These are phyloP conservation scores for Nematostella vectensis DNA, from an alignment of 92 coral and sea anemone genomes.

Conservation along the genomic window DNA sequence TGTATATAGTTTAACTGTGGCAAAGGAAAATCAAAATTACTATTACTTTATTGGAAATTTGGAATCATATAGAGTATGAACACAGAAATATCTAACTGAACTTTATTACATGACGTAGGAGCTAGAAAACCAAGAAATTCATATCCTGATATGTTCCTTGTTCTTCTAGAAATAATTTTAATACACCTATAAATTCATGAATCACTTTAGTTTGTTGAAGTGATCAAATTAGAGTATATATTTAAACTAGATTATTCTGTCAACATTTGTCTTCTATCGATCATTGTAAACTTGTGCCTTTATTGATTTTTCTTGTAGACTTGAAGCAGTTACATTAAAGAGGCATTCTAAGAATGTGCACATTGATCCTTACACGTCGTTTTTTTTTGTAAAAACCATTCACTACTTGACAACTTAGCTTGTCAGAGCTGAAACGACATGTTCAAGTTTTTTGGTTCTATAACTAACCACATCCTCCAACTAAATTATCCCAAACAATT, in stretches of 20 bases:
- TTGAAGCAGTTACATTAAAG: slow-evolving; percentile 16
- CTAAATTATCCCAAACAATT: background rate
- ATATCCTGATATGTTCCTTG: background rate
- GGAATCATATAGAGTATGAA: background rate
- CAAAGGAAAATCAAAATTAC: no score
- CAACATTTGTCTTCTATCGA: background rate
- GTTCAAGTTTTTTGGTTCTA: no score
- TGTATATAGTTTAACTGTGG: no score
- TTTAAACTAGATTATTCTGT: slow-evolving; percentile 1
- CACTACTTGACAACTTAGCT: background rate
- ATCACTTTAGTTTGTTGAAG: slow-evolving; percentile 4
- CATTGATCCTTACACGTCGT: background rate
- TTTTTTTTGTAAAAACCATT: background rate
- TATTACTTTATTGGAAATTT: no score
- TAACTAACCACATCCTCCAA: background rate
- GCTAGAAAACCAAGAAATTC: background rate
- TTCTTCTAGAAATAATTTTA: background rate
- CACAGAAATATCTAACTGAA: no score
- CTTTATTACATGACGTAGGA: background rate
- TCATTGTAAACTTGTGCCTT: slow-evolving; percentile 13
- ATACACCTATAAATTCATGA: background rate
- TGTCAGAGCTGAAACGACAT: no score
- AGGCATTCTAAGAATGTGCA: slow-evolving; percentile 17
- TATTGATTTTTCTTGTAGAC: slow-evolving; percentile 14
- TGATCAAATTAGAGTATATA: background rate